Evolutionary conservation across 2,888 invertebrate species (phyloP).

Genomic region (Scaptomyza flava): DNA sequence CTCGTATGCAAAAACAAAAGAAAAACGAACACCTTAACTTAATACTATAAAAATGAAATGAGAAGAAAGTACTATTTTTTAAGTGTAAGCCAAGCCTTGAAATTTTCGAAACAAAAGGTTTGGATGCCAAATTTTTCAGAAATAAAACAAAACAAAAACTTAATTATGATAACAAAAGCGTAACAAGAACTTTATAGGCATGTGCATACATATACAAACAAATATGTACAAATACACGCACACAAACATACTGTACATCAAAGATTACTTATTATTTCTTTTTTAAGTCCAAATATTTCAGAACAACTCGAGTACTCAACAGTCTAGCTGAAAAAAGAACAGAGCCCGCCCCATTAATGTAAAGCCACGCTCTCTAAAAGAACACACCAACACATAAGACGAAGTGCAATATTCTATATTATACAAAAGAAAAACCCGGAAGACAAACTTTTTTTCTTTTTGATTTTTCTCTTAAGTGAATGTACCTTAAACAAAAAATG

Average conservation of each 20-base stretch:
- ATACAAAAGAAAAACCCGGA: constrained; percentile 5
- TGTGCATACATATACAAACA: constrained; percentile 31
- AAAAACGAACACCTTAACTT: constrained; percentile 37
- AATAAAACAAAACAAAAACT: constrained; percentile 46
- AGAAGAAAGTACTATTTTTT: constrained; percentile 65
- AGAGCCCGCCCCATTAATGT: constrained; percentile 17
- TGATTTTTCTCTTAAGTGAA: constrained; percentile 51
- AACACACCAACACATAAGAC: constrained; percentile 27
- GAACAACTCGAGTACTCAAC: neutral
- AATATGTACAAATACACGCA: constrained; percentile 33
- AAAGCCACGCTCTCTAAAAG: constrained; percentile 31
- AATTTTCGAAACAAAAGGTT: constrained; percentile 50
- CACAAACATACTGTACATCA: constrained; percentile 26
- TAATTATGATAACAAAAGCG: constrained; percentile 30
- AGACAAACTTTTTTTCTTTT: constrained; percentile 20
- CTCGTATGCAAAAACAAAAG: constrained; percentile 31
- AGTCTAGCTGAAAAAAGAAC: constrained; percentile 7
- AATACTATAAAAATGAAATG: constrained; percentile 17
- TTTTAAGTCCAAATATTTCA: constrained; percentile 3
- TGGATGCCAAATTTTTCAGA: constrained; percentile 77
- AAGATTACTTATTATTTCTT: constrained; percentile 17
- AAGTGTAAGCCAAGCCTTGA: constrained; percentile 67
- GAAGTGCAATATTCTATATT: constrained; percentile 41
- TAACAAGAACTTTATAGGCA: constrained; percentile 59
- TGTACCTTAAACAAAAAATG: constrained; percentile 53